A percentile compares a stretch with the other conserved stretches of the same genome.
phyloP scores from a whole-genome alignment of 1,140 invertebrate species.

The Drosophila watanabei region DNA sequence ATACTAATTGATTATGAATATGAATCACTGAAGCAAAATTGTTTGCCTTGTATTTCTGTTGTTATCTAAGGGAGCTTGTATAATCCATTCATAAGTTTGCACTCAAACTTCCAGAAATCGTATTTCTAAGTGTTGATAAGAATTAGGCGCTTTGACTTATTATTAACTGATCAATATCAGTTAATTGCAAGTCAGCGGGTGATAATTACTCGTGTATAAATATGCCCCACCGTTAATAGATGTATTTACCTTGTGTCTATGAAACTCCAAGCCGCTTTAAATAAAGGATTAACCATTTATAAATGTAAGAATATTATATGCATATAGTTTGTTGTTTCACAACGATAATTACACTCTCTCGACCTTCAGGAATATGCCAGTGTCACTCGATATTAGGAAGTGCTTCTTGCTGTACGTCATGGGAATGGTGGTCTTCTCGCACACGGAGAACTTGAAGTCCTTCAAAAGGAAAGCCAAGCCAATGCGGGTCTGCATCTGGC shows the following conservation, averaged over 20 bases:
- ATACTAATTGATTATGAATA: not conserved
- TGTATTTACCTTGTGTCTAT: not conserved
- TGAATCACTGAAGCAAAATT: not conserved
- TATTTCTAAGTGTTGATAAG: not conserved
- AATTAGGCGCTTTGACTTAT: too few relatives aligned
- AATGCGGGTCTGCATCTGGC: slow-evolving; percentile 88
- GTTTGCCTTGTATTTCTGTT: too few relatives aligned
- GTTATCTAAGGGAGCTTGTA: not conserved
- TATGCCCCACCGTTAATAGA: not conserved
- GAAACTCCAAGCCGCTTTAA: not conserved
- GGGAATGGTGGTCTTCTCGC: slow-evolving; percentile 74
- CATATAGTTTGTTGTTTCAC: not conserved
- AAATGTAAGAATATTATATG: not conserved
- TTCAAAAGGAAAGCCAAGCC: slow-evolving; percentile 85
- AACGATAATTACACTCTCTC: slow-evolving; percentile 40
- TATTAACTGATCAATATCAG: slow-evolving; percentile 5
- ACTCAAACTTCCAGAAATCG: not conserved
- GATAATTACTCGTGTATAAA: not conserved
- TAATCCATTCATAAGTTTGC: not conserved
- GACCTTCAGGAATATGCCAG: slow-evolving; percentile 65
- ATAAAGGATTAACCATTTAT: not conserved
- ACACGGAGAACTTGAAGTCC: slow-evolving; percentile 75
- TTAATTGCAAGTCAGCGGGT: not conserved
- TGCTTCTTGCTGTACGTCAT: slow-evolving; percentile 48
- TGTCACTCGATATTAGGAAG: slow-evolving; percentile 52